Evolutionary conservation across 2,113 vertebrate species (phyloP).

Genomic region (Anhinga rufa): DNA sequence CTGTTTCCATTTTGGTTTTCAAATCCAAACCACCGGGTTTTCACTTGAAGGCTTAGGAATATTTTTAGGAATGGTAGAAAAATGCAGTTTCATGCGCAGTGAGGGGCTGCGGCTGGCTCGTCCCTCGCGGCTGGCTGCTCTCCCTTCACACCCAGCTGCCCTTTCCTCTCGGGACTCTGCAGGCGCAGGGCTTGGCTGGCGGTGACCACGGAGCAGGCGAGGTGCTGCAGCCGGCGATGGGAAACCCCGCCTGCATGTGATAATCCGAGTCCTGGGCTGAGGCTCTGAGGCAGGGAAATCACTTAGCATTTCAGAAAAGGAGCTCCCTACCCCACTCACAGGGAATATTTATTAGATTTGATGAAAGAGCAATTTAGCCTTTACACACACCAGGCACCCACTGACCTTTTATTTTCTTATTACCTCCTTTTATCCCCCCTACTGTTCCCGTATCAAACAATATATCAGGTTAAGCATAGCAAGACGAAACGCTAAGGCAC

Average conservation of each 20-base stretch:
- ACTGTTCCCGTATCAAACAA: not conserved
- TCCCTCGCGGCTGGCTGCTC: not conserved
- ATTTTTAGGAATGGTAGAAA: not conserved
- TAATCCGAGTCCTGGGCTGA: not conserved
- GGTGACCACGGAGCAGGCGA: not conserved
- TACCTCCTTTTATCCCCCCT: not conserved
- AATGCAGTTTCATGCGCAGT: not conserved
- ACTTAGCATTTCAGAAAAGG: not conserved
- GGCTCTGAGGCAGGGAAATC: not conserved
- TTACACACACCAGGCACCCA: not conserved
- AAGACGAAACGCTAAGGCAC: not conserved
- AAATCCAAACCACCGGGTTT: not conserved
- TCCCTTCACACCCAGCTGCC: not conserved
- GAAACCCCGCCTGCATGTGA: not conserved
- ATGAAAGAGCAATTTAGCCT: conserved; percentile 3
- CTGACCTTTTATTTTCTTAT: conserved; percentile 24
- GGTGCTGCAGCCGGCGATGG: fast-evolving
- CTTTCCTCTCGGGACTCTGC: not conserved
- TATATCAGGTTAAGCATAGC: not conserved
- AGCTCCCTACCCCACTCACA: not conserved
- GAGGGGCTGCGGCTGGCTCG: not conserved
- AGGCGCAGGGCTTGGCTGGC: not conserved
- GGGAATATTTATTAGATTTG: not conserved
- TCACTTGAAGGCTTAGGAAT: not conserved
- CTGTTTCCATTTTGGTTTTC: conserved; percentile 35